Evolutionary conservation across 2,113 vertebrate genomes (phyloP), one percentile per base, ranked within the genome.

Genomic region (Lagopus muta): DNA sequence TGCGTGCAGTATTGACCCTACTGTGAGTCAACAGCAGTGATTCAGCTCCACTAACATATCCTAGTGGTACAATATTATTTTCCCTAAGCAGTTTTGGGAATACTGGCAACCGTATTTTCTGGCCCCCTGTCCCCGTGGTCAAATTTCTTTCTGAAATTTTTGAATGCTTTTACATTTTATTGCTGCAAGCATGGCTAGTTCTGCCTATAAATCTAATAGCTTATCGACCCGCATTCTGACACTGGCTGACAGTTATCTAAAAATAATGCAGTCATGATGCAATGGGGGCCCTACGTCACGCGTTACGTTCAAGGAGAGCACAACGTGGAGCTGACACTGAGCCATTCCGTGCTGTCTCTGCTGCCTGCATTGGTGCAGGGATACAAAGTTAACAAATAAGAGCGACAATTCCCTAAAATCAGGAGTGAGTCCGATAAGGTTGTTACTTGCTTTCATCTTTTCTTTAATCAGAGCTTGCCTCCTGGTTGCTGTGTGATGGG

Each of bases 201-300:
- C 76, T 86, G 90, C 81, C 84, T 64, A 62, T 97, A 94, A 94
- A 96, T 97, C 93, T 91, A 74, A 80, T 43, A 73, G 86, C 91
- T 92, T 92, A 95, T 95, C 47, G 85, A 94, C 86, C 94, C 67
- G 18, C 36, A 6, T 86, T 77, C 67, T 91, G 82, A 36, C 91
- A 69, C 40, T 73, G 72, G 11, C 69, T 71, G 95, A 77, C 1
- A 16, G 40, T 91, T 95, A 71, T 62, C 88, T 95, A 92, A 92
- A 96, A 94, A 94, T 96, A 93, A 94, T 57, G 77, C 3, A 3
- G 86, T 75, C 57, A 50, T 61, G 92, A 86, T 94, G 94, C 87
- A 88, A 93, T 0, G 73, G 72, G 90, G 60, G n/a, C 81, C 58
- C 38, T 18, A 10, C 5, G 34, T 21, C 38, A 61, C 54, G 7